Evolutionary conservation across 1,140 invertebrate species (phyloP).

Genomic region (Drosophila punjabiensis): DNA sequence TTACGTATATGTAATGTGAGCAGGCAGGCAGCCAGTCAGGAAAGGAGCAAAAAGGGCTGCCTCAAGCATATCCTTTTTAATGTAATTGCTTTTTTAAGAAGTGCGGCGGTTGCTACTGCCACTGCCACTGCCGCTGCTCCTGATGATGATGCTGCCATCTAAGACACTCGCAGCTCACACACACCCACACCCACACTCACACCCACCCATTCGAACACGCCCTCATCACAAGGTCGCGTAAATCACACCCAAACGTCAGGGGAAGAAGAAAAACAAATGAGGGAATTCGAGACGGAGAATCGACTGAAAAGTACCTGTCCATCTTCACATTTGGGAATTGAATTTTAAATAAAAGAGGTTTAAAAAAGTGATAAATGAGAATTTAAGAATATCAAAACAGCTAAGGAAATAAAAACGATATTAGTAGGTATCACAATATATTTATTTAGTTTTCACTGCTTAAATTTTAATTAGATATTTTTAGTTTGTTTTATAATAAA

Average conservation of each 20-base stretch:
- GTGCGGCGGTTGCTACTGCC: conserved; percentile 50
- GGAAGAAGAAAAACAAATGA: conserved; percentile 32
- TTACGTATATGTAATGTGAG: conserved; percentile 79
- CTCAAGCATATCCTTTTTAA: conserved; percentile 82
- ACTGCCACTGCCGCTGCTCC: conserved; percentile 21
- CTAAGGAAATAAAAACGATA: too few relatives aligned
- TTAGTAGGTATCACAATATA: background rate
- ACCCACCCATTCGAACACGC: conserved; percentile 8
- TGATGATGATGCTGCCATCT: conserved; percentile 57
- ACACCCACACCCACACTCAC: conserved; percentile 12
- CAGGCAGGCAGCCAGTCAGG: conserved; percentile 30
- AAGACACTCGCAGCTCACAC: conserved; percentile 32
- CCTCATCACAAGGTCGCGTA: conserved; percentile 39
- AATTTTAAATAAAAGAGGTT: background rate
- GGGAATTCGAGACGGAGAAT: conserved; percentile 6
- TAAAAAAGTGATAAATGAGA: background rate
- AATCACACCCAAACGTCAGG: conserved; percentile 35
- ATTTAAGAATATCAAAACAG: background rate
- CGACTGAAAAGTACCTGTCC: conserved; percentile 35
- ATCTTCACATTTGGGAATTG: background rate
- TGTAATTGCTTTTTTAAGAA: conserved; percentile 85
- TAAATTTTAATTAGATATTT: background rate
- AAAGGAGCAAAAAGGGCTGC: conserved; percentile 70
- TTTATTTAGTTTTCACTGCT: background rate
- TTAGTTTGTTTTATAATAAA: background rate